These are phyloP conservation scores for Lasioglossum calceatum DNA, from an alignment of 2,888 invertebrate species.

Conservation along the genomic window DNA sequence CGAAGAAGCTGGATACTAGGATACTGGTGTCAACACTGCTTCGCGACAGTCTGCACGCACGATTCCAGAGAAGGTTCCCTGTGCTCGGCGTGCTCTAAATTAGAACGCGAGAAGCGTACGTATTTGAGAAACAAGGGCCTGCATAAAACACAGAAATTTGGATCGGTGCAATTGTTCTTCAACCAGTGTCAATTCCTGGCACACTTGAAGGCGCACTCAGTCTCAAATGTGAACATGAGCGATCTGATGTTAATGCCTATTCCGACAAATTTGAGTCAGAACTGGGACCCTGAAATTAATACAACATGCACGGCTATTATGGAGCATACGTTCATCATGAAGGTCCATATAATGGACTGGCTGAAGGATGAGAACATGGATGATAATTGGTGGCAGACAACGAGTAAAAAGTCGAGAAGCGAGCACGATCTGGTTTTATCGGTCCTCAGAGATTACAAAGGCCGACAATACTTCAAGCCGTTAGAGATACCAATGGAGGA, in stretches of 20 bases:
- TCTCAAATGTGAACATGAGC: slow-evolving; percentile 70
- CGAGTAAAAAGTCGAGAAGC: slow-evolving; percentile 21
- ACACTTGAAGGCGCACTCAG: slow-evolving; percentile 76
- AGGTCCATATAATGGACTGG: slow-evolving; percentile 79
- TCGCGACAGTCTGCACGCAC: slow-evolving; percentile 73
- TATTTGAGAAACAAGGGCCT: slow-evolving; percentile 74
- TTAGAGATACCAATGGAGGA: slow-evolving; percentile 30
- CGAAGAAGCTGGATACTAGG: slow-evolving; percentile 82
- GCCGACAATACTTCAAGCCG: slow-evolving; percentile 49
- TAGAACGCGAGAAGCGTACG: slow-evolving; percentile 66
- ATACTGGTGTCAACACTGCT: slow-evolving; percentile 80
- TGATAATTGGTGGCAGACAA: slow-evolving; percentile 75
- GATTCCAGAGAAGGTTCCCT: slow-evolving; percentile 34
- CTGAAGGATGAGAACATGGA: slow-evolving; percentile 69
- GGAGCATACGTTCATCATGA: slow-evolving; percentile 77
- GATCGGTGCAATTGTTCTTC: slow-evolving; percentile 77
- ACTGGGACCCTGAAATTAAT: slow-evolving; percentile 74
- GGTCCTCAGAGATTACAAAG: slow-evolving; percentile 66
- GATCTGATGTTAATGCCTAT: slow-evolving; percentile 82
- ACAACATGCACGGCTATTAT: slow-evolving; percentile 76
- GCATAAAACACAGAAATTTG: slow-evolving; percentile 70
- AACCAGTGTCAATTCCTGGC: slow-evolving; percentile 81
- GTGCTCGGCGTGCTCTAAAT: slow-evolving; percentile 65
- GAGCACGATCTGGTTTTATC: slow-evolving; percentile 51
- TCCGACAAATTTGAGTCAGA: slow-evolving; percentile 68